phyloP scores from a whole-genome alignment of 2,888 invertebrate species.

The Ormyrus rosae region DNA sequence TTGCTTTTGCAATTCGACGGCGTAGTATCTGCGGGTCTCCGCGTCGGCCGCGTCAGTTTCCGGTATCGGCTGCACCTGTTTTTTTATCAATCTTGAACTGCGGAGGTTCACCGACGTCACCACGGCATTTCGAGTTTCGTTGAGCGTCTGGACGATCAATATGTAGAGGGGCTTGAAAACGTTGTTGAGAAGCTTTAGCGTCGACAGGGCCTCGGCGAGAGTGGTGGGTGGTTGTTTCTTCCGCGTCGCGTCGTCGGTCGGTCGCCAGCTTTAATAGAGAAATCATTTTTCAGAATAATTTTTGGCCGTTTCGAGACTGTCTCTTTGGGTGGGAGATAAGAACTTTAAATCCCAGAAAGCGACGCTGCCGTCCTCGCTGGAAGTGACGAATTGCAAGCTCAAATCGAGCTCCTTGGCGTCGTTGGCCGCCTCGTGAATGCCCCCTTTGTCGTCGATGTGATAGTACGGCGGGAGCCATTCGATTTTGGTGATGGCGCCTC shows the following conservation, averaged over 20 bases:
- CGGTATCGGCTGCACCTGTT: constrained; percentile 56
- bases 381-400: constrained; percentile 81
- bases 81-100: constrained; percentile 65
- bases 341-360: constrained; percentile 84
- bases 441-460: constrained; percentile 80
- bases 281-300: not conserved
- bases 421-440: constrained; percentile 74
- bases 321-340: not conserved
- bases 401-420: constrained; percentile 65
- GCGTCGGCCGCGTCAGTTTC: constrained; percentile 36
- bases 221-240: constrained; percentile 76
- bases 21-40: too few species aligned
- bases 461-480: constrained; percentile 83
- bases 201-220: constrained; percentile 80
- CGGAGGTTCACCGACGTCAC: constrained; percentile 77
- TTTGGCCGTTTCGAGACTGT: not conserved
- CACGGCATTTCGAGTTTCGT: constrained; percentile 73
- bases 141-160: constrained; percentile 77
- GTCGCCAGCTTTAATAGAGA: constrained; percentile 29
- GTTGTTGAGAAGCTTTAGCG: constrained; percentile 79
- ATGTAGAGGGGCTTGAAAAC: constrained; percentile 81
- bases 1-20: too few species aligned
- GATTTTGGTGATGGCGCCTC: constrained; percentile 81
- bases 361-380: constrained; percentile 82
- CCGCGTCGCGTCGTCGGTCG: constrained; percentile 70